phyloP scores from a whole-genome alignment of 92 coral and sea anemone genomes.

The Porites lobata region DNA sequence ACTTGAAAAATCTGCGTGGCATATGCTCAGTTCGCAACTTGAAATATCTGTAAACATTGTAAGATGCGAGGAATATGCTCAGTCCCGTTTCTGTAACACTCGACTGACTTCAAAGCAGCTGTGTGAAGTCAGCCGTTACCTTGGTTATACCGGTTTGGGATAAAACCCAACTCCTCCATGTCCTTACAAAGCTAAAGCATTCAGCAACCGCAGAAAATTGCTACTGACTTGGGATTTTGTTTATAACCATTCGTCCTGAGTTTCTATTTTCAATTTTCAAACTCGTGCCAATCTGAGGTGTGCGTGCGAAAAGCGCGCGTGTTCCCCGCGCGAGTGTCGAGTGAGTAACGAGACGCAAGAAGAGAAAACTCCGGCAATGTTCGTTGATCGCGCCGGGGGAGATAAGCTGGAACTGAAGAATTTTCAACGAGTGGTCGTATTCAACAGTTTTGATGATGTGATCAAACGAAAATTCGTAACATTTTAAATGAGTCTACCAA shows the following conservation, averaged over 20 bases:
- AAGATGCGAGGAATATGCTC: neutral
- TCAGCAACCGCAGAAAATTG: neutral
- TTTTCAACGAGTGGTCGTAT: neutral
- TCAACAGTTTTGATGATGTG: neutral
- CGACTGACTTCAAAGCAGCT: conserved; percentile 18
- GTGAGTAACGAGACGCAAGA: neutral
- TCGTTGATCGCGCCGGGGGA: neutral
- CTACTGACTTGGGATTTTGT: neutral
- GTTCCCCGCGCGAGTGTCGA: neutral
- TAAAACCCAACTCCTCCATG: neutral
- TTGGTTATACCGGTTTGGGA: neutral
- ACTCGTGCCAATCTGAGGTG: neutral
- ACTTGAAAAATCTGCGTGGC: too few species aligned
- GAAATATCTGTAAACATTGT: neutral
- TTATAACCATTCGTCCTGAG: neutral
- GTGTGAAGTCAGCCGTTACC: conserved; percentile 28
- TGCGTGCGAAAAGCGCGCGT: neutral
- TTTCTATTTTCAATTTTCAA: neutral
- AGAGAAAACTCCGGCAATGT: neutral
- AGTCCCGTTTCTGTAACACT: conserved; percentile 4
- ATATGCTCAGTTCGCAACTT: neutral
- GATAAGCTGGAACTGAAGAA: neutral
- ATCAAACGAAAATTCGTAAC: neutral
- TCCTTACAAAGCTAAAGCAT: conserved; percentile 9
- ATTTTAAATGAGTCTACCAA: neutral